Percentiles rank a stretch among this genome's conserved stretches.
phyloP scores from a whole-genome alignment of 2,113 vertebrate species.

The Thamnophis sirtalis region DNA sequence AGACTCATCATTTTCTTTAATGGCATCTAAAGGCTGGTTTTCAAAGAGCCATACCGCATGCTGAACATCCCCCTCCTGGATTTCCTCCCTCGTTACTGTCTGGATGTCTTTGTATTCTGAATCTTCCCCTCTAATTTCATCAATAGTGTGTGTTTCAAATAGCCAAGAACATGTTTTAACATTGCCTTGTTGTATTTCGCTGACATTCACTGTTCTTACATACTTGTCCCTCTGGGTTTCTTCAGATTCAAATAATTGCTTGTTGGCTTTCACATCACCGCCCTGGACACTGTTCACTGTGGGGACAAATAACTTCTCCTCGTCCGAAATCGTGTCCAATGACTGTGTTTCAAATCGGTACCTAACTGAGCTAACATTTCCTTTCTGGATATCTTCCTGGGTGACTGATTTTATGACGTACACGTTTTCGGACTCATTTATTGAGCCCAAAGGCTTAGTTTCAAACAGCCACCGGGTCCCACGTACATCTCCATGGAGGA shows the following conservation, averaged over 20 bases:
- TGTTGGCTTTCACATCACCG: conserved; percentile 80
- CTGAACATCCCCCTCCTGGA: conserved; percentile 83
- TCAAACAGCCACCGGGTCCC: conserved; percentile 90
- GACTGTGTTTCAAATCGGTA: conserved; percentile 90
- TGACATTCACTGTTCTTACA: conserved; percentile 81
- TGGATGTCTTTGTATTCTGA: conserved; percentile 78
- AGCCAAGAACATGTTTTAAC: conserved; percentile 87
- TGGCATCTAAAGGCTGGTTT: conserved; percentile 81
- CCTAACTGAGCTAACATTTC: conserved; percentile 82
- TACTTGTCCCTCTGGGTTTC: conserved; percentile 55
- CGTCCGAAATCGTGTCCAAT: conserved; percentile 80
- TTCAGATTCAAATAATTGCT: conserved; percentile 80
- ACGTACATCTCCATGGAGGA: conserved; percentile 81
- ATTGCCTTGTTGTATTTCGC: conserved; percentile 85
- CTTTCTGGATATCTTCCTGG: conserved; percentile 85
- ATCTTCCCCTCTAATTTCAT: conserved; percentile 81
- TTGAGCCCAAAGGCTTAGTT: conserved; percentile 87
- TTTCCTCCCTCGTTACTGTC: conserved; percentile 79
- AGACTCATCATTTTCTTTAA: conserved; percentile 74
- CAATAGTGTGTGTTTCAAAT: conserved; percentile 86
- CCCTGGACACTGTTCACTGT: conserved; percentile 78
- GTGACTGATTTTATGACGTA: conserved; percentile 88
- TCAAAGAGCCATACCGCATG: conserved; percentile 91
- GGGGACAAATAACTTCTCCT: conserved; percentile 65
- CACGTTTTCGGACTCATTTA: conserved; percentile 80